Evolutionary conservation across 2,113 vertebrate genomes (phyloP), one percentile per base, ranked within the genome.

Genomic region (Phalacrocorax pelagicus): DNA sequence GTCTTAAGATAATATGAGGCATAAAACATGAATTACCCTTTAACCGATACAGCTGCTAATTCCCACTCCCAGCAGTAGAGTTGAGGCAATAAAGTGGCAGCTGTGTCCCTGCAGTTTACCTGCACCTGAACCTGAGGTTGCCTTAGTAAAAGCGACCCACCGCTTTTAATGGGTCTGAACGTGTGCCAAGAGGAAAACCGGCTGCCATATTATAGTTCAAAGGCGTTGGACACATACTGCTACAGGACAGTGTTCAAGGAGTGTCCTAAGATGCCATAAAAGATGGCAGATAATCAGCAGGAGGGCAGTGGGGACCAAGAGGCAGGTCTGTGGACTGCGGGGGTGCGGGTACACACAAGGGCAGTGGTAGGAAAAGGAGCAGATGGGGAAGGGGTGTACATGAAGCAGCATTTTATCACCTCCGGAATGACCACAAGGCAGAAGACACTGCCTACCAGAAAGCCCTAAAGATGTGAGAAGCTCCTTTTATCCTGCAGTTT

Each of bases 311-410:
- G 46, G 47, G 9, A 6, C 32, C 77, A 66, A 78, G 22, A 70
- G 26, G 30, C 12, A 22, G 20, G 17, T 36, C 34, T 77, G 5
- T 3, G 22, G 47, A 67, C 36, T 2, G 1, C 54, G 32, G 1
- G 2, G 29, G 8, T 36, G 57, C 0, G 0, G 11, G 12, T 30
- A 81, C 6, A 0, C 2, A 47, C 11, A 0, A 0, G 6, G 5
- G 12, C 40, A 70, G 59, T 0, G 0, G 38, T 11, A 77, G 34
- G 26, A 90, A 83, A 62, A 81, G 24, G n/a, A 91, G 47, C 17
- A 69, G 19, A 66, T 23, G 36, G 13, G 29, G 38, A 67, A 84
- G 27, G 12, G 11, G 4, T 17, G 26, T 16, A 4, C 1, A 30
- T 21, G 36, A 80, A 88, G 36, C 30, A 78, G 46, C 20, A 74